Conservation (phyloP, 2,888 invertebrate genomes). For the Chironomus tentans region DNA sequence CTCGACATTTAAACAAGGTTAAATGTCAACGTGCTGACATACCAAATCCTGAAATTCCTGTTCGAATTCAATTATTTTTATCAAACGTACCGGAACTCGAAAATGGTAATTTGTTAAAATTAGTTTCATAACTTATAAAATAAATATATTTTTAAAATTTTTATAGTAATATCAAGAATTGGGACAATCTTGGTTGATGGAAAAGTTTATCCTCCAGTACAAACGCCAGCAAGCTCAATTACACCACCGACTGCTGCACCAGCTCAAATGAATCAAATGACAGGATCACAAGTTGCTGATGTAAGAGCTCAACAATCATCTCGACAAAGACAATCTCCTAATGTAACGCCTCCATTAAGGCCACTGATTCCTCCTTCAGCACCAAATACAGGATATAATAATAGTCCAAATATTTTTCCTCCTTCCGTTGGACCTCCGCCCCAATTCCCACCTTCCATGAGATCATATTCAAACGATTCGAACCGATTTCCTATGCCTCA, state of each 20-base stretch:
- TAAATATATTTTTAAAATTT: no score
- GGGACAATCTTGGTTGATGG: constrained; percentile 79
- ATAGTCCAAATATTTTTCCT: background rate
- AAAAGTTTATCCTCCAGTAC: constrained; percentile 56
- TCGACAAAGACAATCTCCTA: constrained; percentile 24
- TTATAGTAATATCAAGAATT: constrained; percentile 61
- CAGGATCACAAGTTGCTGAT: constrained; percentile 33
- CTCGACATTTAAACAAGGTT: constrained; percentile 67
- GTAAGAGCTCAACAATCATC: constrained; percentile 20
- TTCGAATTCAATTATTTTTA: constrained; percentile 67
- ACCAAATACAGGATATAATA: constrained; percentile 21
- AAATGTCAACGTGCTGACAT: constrained; percentile 77
- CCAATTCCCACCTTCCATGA: constrained; percentile 38
- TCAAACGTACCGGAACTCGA: constrained; percentile 74
- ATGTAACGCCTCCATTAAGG: constrained; percentile 18
- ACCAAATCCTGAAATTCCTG: constrained; percentile 82
- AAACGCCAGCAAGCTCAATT: constrained; percentile 9
- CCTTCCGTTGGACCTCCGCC: constrained; percentile 28
- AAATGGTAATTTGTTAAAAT: constrained; percentile 47
- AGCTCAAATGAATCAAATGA: constrained; percentile 28
- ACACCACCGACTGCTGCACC: constrained; percentile 34
- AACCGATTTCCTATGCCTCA: constrained; percentile 33
- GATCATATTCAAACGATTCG: constrained; percentile 35
- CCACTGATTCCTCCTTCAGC: background rate
- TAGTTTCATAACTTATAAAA: no score